phyloP scores from a whole-genome alignment of 2,888 invertebrate species.

The Drosophila cognata region DNA sequence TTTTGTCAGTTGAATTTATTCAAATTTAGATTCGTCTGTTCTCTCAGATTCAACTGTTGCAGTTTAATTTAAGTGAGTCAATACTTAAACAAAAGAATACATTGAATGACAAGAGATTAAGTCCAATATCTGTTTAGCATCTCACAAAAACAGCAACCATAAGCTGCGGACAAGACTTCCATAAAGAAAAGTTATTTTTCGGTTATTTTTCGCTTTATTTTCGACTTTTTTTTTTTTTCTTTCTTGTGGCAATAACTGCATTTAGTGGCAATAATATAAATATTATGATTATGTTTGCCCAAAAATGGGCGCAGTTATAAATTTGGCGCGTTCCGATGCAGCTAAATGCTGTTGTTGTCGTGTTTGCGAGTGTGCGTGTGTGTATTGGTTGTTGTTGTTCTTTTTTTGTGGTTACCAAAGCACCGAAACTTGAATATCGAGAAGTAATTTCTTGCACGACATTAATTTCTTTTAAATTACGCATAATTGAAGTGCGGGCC shows the following conservation, averaged over 20 bases:
- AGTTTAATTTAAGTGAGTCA: not conserved
- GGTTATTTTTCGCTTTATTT: not conserved
- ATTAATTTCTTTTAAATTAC: constrained; percentile 81
- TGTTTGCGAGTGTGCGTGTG: constrained; percentile 11
- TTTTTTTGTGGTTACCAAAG: constrained; percentile 21
- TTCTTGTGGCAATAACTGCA: constrained; percentile 55
- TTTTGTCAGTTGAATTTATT: fast-evolving
- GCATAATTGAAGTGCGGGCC: constrained; percentile 75
- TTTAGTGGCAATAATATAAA: constrained; percentile 74
- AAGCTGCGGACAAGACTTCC: not conserved
- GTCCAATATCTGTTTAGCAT: not conserved
- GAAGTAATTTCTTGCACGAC: constrained; percentile 81
- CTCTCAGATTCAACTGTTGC: not conserved
- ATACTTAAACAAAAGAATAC: not conserved
- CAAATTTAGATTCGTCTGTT: not conserved
- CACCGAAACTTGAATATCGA: constrained; percentile 52
- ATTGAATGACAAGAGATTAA: not conserved
- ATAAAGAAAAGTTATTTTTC: not conserved
- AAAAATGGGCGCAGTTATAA: constrained; percentile 56
- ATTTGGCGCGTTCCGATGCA: constrained; percentile 52
- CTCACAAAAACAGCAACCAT: not conserved
- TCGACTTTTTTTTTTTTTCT: constrained; percentile 4
- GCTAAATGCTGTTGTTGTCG: constrained; percentile 45
- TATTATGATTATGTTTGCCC: constrained; percentile 68
- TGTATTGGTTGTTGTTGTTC: not conserved